Percentiles rank a stretch among this genome's conserved stretches.
Conservation (phyloP, 2,888 invertebrate genomes). For the Philereme transversata region DNA sequence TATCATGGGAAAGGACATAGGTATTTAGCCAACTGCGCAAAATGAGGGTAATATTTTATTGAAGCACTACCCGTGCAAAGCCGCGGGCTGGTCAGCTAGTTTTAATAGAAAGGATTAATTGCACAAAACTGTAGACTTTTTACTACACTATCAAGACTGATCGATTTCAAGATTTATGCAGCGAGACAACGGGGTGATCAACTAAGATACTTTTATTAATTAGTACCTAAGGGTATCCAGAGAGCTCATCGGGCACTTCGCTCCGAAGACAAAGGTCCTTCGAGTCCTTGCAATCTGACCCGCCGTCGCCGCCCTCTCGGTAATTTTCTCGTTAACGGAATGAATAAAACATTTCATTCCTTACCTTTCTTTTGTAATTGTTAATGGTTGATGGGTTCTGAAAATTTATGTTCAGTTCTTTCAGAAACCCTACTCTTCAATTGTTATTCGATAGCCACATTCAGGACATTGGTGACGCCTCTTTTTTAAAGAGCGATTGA, state of each 20-base stretch:
- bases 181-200: slow-evolving; percentile 55
- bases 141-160: slow-evolving; percentile 16
- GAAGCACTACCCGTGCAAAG: too few species aligned
- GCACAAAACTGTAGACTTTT: slow-evolving; percentile 2
- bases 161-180: slow-evolving; percentile 38
- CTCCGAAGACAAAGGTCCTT: slow-evolving; percentile 77
- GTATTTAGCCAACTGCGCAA: too few species aligned
- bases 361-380: slow-evolving; percentile 82
- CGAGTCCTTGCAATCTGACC: slow-evolving; percentile 80
- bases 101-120: slow-evolving; percentile 1
- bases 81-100: too few species aligned
- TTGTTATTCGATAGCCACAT: slow-evolving; percentile 58
- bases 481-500: slow-evolving; percentile 43
- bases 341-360: slow-evolving; percentile 84
- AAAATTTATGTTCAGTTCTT: slow-evolving; percentile 74
- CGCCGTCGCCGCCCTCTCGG: slow-evolving; percentile 73
- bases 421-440: slow-evolving; percentile 57
- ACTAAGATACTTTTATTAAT: slow-evolving; percentile 69
- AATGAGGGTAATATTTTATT: too few species aligned
- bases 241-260: slow-evolving; percentile 76
- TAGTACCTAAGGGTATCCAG: slow-evolving; percentile 67
- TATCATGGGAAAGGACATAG: too few species aligned
- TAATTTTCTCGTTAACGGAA: slow-evolving; percentile 83
- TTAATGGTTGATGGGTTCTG: slow-evolving; percentile 82
- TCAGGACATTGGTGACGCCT: slow-evolving; percentile 49